Conservation (phyloP, 2,888 invertebrate genomes). For the Dermolepida albohirtum region DNA sequence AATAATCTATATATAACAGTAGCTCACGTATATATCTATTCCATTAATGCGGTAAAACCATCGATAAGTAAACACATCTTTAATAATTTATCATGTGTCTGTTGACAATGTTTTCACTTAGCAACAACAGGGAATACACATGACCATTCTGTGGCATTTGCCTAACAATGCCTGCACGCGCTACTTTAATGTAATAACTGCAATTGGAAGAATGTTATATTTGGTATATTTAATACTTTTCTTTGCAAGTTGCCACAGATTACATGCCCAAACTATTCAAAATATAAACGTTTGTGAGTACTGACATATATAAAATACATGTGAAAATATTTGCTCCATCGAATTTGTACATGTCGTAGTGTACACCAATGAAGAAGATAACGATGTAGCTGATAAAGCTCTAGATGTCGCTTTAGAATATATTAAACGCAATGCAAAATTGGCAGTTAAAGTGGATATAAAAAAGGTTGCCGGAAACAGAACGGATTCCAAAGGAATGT, state of each 20-base stretch:
- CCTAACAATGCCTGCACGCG: slow-evolving; percentile 2
- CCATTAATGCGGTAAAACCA: slow-evolving; percentile 8
- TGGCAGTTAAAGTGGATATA: slow-evolving; percentile 74
- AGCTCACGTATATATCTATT: not conserved
- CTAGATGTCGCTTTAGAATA: slow-evolving; percentile 79
- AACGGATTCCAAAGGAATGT: slow-evolving; percentile 76
- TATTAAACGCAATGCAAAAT: slow-evolving; percentile 75
- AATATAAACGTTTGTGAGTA: slow-evolving; percentile 81
- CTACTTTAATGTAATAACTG: slow-evolving; percentile 3
- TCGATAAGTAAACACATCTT: slow-evolving; percentile 19
- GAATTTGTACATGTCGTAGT: slow-evolving; percentile 67
- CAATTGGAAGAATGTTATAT: slow-evolving; percentile 15
- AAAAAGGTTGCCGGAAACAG: slow-evolving; percentile 76
- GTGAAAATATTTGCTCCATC: not conserved
- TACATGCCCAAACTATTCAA: slow-evolving; percentile 73
- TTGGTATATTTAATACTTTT: slow-evolving; percentile 2
- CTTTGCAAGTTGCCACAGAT: not conserved
- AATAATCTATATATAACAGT: not conserved
- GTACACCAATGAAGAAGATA: slow-evolving; percentile 80
- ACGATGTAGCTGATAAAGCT: slow-evolving; percentile 77
- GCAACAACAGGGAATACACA: slow-evolving; percentile 48
- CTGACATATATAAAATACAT: slow-evolving; percentile 6
- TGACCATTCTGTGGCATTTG: not conserved
- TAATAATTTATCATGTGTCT: slow-evolving; percentile 53
- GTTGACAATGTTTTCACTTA: slow-evolving; percentile 53